Evolutionary conservation across 2,113 vertebrate species (phyloP).

Genomic region (Pycnonotus jocosus): DNA sequence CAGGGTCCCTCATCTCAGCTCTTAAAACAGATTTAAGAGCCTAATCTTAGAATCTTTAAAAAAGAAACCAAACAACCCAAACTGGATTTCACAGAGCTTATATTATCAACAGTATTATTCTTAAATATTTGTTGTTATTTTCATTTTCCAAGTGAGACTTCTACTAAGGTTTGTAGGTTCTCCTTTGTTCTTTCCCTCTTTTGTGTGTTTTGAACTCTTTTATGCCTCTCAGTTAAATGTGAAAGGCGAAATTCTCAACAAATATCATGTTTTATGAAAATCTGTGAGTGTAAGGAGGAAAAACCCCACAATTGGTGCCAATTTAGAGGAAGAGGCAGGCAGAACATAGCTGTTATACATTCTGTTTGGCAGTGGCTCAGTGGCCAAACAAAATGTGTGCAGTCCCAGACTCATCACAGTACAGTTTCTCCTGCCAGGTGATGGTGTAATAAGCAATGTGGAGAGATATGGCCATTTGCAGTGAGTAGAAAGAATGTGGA

Average conservation of each 20-base stretch:
- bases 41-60: neutral
- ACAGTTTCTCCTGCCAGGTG: slow-evolving; percentile 36
- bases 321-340: slow-evolving; percentile 25
- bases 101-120: neutral
- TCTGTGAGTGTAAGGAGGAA: neutral
- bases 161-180: neutral
- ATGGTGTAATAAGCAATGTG: neutral
- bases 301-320: neutral
- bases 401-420: slow-evolving; percentile 1
- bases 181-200: neutral
- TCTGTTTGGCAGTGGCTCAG: slow-evolving; percentile 36
- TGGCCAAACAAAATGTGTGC: slow-evolving; percentile 17
- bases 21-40: neutral
- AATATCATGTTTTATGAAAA: neutral
- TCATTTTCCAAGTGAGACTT: neutral
- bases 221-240: neutral
- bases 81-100: neutral
- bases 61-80: neutral
- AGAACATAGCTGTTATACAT: slow-evolving; percentile 46
- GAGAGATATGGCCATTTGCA: slow-evolving; percentile 10
- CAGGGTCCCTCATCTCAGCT: neutral
- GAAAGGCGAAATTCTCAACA: neutral
- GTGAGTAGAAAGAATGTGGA: neutral
- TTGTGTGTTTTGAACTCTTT: neutral
- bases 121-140: neutral